Evolutionary conservation across 2,797 vertebrate species (phyloP).

Genomic region (Lithobates sylvaticus): DNA sequence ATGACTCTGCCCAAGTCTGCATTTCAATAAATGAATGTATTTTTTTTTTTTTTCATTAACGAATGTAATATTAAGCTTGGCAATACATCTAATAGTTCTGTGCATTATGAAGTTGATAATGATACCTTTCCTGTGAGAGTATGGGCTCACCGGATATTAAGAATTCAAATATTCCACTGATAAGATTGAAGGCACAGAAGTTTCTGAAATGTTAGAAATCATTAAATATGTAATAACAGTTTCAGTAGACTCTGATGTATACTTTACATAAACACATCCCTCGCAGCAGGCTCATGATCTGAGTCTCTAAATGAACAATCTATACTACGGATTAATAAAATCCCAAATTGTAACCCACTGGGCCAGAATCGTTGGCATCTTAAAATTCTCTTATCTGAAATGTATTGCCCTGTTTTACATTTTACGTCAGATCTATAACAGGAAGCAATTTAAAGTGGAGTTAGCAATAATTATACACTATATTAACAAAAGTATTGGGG

Average conservation of each 20-base stretch:
- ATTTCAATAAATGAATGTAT: background rate
- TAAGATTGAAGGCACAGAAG: background rate
- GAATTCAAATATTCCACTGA: slow-evolving; percentile 14
- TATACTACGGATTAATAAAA: background rate
- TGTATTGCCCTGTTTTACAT: no score
- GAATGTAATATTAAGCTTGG: background rate
- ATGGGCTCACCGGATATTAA: slow-evolving; percentile 10
- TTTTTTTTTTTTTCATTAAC: background rate
- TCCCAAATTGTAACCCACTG: background rate
- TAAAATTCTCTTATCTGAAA: no score
- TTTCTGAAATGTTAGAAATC: background rate
- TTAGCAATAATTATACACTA: no score
- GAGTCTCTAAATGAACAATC: background rate
- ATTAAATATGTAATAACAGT: slow-evolving; percentile 49
- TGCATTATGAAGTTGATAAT: slow-evolving; percentile 17
- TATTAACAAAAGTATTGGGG: no score
- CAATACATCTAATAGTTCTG: background rate
- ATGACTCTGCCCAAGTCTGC: background rate
- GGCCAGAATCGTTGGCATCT: no score
- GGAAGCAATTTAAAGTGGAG: no score
- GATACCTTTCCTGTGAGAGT: background rate
- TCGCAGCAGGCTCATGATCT: background rate
- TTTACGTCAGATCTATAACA: no score
- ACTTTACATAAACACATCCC: slow-evolving; percentile 25
- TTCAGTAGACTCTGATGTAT: background rate